Evolutionary conservation across 2,113 vertebrate genomes (phyloP).

Genomic region (Oceanodroma tethys): DNA sequence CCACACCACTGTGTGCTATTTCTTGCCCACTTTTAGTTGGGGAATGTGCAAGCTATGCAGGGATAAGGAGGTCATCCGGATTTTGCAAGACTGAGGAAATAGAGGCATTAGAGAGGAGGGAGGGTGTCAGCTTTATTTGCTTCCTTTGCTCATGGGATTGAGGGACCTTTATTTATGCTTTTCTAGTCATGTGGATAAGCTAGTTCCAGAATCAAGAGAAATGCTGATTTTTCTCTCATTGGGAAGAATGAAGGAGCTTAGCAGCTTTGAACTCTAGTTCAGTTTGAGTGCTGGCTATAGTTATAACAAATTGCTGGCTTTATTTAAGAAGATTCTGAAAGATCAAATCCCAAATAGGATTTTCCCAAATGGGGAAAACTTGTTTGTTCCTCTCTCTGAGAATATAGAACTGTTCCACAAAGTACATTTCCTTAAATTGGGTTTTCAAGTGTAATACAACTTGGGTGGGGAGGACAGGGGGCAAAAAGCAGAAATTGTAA

Average conservation of each 20-base stretch:
- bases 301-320: background rate
- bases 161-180: background rate
- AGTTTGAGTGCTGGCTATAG: background rate
- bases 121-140: background rate
- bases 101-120: background rate
- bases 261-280: constrained; percentile 1
- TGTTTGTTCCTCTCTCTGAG: background rate
- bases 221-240: background rate
- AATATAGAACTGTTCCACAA: background rate
- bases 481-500: background rate
- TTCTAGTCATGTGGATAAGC: background rate
- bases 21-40: background rate
- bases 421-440: background rate
- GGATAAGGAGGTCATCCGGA: background rate
- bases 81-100: background rate
- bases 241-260: background rate
- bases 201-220: background rate
- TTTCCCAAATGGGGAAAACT: background rate
- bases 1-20: background rate
- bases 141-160: background rate
- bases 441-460: background rate
- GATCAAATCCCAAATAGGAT: background rate
- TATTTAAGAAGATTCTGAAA: background rate
- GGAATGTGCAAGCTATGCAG: background rate
- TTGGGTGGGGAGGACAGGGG: background rate